Base-by-base conservation (phyloP, 2,888 invertebrate genomes). In the Stegana nigrithorax region DNA sequence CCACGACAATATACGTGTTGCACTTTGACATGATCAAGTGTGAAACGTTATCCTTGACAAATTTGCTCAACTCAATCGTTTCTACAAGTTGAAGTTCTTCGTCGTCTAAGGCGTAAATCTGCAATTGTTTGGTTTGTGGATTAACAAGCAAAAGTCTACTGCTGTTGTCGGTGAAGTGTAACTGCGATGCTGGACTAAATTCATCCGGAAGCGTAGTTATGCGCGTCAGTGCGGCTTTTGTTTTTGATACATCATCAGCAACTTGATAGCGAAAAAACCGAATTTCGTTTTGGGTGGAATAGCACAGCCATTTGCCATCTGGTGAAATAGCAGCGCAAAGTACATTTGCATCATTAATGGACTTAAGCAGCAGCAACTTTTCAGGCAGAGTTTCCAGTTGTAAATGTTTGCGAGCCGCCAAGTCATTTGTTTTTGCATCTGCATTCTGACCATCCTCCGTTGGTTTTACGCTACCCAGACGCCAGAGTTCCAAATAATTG, bases 231-330 rank as follows among this genome's bases (percentile, higher is more conserved):
- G 72, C 67, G 4, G 67, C 27, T 10, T 59, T 66, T 23, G 76
- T 73, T 1, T 81, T 10, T 21, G n/a, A n/a, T n/a, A n/a, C n/a
- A n/a, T n/a, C n/a, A n/a, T n/a, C 39, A 8, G 23, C 80, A 36
- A 70, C 53, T 26, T 59, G 65, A 50, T 83, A 70, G 0, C 72
- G 69, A 53, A 74, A 91, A 64, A 95, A 86, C 61, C 92, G 88
- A 26, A 93, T 83, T 62, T 89, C 86, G 56, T 84, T 87, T 25
- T 88, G 86, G 0, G 93, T 94, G 0, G 94, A 92, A 82, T 93
- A 95, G 5, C 91, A 90, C 19, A 96, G 87, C 86, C 91, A 90
- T 65, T 89, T 88, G 1, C 92, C 92, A 80, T 91, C 88, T 2
- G 89, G 88, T 4, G 93, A 93, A 5, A 95, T 86, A 10, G 90